phyloP scores from a whole-genome alignment of 2,113 vertebrate species.

The Scatophagus argus region DNA sequence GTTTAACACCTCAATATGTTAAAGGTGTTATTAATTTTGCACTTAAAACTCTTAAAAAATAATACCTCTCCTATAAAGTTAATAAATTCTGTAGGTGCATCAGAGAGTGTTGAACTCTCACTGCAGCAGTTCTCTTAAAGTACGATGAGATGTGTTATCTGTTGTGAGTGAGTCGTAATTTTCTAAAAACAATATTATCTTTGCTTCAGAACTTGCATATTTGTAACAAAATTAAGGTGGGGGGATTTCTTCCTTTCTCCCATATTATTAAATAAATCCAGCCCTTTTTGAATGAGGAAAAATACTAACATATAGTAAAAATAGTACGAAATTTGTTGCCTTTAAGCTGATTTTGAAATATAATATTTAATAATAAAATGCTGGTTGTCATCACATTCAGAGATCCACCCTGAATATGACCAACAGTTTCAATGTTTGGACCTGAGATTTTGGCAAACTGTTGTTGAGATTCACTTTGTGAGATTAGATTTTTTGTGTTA shows the following conservation, averaged over 20 bases:
- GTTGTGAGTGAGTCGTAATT: constrained; percentile 7
- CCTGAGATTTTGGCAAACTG: constrained; percentile 81
- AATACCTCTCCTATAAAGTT: background rate
- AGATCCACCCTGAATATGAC: constrained; percentile 70
- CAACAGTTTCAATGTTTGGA: constrained; percentile 57
- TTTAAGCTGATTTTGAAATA: constrained; percentile 45
- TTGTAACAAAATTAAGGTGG: constrained; percentile 20
- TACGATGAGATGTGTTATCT: constrained; percentile 6
- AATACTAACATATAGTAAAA: constrained; percentile 45
- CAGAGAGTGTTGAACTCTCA: constrained; percentile 4
- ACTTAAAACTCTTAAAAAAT: constrained; percentile 6
- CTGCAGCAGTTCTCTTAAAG: background rate
- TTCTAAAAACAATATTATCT: constrained; percentile 29
- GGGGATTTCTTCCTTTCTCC: constrained; percentile 22
- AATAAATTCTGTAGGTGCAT: constrained; percentile 19
- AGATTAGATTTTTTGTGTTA: constrained; percentile 33
- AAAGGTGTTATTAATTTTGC: background rate
- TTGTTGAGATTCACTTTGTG: constrained; percentile 59
- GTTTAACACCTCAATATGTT: background rate
- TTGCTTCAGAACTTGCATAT: constrained; percentile 62
- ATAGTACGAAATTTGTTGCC: constrained; percentile 36
- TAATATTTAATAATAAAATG: constrained; percentile 43
- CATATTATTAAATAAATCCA: constrained; percentile 55
- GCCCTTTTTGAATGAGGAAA: constrained; percentile 71
- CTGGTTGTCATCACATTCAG: constrained; percentile 65